Conservation (phyloP, 2,888 invertebrate genomes). For the Megaustenia siamemsis region DNA sequence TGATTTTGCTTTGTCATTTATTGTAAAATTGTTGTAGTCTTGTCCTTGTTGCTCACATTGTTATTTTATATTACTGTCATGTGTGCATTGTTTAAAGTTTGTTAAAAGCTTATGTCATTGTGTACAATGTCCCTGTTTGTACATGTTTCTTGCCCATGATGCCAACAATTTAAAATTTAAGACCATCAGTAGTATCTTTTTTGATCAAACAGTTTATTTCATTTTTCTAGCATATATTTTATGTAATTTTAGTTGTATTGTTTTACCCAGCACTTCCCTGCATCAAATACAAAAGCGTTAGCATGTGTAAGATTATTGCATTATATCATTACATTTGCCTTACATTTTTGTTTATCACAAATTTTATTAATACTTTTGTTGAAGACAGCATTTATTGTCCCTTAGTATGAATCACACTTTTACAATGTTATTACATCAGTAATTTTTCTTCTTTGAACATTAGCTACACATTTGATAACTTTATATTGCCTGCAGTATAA, state of each 20-base stretch:
- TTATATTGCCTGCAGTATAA: not conserved
- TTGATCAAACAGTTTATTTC: too few species aligned
- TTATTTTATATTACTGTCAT: not conserved
- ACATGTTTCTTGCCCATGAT: slow-evolving; percentile 20
- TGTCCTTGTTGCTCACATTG: slow-evolving; percentile 20
- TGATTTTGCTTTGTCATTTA: not conserved
- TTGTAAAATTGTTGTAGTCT: too few species aligned
- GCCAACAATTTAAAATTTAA: not conserved
- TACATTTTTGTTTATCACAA: not conserved
- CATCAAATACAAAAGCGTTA: not conserved
- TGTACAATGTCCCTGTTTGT: not conserved
- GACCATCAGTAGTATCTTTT: too few species aligned
- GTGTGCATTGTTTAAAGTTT: not conserved
- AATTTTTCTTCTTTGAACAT: too few species aligned
- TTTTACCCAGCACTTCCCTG: not conserved
- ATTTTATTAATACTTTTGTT: not conserved
- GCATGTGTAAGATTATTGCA: too few species aligned
- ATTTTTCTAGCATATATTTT: not conserved
- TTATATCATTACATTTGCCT: not conserved
- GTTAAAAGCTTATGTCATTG: slow-evolving; percentile 15
- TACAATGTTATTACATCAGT: too few species aligned
- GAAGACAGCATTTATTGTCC: not conserved
- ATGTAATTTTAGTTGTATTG: not conserved
- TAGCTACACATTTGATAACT: too few species aligned
- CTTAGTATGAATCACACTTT: too few species aligned